Conservation (phyloP, 2,797 vertebrate genomes). For the Lophura swinhoii region DNA sequence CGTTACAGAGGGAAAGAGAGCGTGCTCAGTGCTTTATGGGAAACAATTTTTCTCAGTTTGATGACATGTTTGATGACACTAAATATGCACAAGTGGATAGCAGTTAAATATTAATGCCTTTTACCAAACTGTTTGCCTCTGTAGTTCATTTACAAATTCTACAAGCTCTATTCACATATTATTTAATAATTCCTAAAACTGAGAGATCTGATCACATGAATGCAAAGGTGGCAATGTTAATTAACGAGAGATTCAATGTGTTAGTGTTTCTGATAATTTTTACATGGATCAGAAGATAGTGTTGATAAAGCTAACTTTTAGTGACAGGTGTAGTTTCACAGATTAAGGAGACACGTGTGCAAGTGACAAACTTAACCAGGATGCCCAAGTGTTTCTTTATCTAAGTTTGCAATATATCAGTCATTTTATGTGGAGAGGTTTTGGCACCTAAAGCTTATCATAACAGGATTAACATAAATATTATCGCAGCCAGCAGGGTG, state of each 20-base stretch:
- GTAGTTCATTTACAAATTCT: background rate
- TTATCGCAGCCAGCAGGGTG: conserved; percentile 63
- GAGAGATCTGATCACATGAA: conserved; percentile 68
- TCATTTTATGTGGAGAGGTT: conserved; percentile 55
- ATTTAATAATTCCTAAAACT: conserved; percentile 81
- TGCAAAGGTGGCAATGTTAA: conserved; percentile 79
- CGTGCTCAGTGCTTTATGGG: rapidly evolving
- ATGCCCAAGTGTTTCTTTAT: background rate
- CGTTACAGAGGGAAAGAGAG: background rate
- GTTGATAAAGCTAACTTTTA: conserved; percentile 85
- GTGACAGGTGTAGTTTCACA: conserved; percentile 90
- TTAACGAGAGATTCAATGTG: conserved; percentile 81
- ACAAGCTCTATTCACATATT: conserved; percentile 63
- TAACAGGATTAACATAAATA: conserved; percentile 70
- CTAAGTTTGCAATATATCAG: conserved; percentile 8
- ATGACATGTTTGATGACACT: background rate
- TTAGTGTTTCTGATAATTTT: conserved; percentile 80
- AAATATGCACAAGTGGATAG: background rate
- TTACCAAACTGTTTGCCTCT: background rate
- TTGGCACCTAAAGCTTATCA: conserved; percentile 35
- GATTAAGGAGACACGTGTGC: conserved; percentile 79
- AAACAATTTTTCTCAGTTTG: background rate
- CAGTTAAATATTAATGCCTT: background rate
- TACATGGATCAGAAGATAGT: conserved; percentile 81
- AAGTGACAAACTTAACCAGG: conserved; percentile 8